A percentile compares a stretch with the other conserved stretches of the same genome.
Conservation (phyloP, 2,888 invertebrate genomes). For the Idaea dimidiata region DNA sequence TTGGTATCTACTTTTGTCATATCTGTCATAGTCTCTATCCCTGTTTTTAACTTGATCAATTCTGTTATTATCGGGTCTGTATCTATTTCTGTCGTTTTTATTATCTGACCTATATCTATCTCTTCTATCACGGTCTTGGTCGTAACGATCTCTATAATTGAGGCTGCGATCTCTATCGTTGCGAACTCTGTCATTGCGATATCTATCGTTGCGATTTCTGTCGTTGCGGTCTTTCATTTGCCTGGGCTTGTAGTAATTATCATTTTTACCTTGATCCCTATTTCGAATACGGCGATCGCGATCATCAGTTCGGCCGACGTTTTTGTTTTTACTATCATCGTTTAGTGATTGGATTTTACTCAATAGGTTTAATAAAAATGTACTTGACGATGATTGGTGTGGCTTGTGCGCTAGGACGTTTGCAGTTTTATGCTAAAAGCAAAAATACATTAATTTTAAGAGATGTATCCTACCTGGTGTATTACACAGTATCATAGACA, state of each 20-base stretch:
- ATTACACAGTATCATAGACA: too few species aligned
- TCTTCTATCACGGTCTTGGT: constrained; percentile 4
- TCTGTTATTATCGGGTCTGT: neutral
- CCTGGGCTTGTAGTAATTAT: neutral
- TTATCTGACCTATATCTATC: constrained; percentile 7
- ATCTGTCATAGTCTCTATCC: constrained; percentile 4
- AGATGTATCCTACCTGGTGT: too few species aligned
- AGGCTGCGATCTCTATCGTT: neutral
- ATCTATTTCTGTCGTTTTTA: constrained; percentile 5
- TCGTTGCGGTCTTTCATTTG: constrained; percentile 11
- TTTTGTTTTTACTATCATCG: neutral
- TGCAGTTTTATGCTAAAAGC: too few species aligned
- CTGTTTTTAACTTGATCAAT: constrained; percentile 1
- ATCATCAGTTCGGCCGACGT: neutral
- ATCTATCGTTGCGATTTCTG: constrained; percentile 8
- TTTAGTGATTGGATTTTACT: neutral
- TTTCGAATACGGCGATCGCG: neutral
- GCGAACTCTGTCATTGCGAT: neutral
- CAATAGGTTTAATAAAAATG: neutral
- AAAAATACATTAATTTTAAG: too few species aligned
- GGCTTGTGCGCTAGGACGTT: too few species aligned
- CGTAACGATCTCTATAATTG: neutral
- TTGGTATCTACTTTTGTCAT: constrained; percentile 4
- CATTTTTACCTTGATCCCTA: neutral
- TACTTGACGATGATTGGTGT: too few species aligned